A percentile compares a stretch with the other conserved stretches of the same genome.
phyloP scores from a whole-genome alignment of 1,140 invertebrate species.

The Steinernema feltiae region DNA sequence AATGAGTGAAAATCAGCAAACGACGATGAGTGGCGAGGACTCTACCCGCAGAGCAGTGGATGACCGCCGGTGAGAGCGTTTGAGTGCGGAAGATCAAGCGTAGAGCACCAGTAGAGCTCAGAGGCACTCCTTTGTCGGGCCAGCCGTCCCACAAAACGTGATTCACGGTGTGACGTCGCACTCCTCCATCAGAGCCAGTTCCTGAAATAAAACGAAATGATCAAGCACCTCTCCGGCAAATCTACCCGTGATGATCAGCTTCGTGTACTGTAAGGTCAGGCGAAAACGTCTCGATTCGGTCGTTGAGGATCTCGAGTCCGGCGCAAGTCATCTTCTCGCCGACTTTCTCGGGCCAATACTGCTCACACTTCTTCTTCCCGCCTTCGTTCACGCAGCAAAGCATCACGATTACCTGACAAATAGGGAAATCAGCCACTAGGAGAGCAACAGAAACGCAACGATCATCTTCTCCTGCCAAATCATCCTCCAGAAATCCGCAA shows the following conservation, averaged over 20 bases:
- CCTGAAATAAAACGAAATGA: constrained; percentile 25
- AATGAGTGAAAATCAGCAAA: not conserved
- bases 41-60: constrained; percentile 45
- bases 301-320: constrained; percentile 26
- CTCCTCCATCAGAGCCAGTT: constrained; percentile 27
- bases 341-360: constrained; percentile 36
- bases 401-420: constrained; percentile 26
- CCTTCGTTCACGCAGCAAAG: constrained; percentile 12
- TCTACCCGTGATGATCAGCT: constrained; percentile 33
- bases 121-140: constrained; percentile 45
- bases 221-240: too few relatives aligned
- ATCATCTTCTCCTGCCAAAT: constrained; percentile 23
- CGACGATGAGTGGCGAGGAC: not conserved
- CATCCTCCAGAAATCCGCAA: constrained; percentile 30
- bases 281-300: constrained; percentile 13
- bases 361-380: constrained; percentile 38
- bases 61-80: constrained; percentile 40
- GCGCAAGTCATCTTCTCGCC: constrained; percentile 28
- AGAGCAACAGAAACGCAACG: too few relatives aligned
- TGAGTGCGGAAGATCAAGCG: constrained; percentile 40
- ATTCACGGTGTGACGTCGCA: constrained; percentile 30
- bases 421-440: too few relatives aligned
- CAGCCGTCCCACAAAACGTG: constrained; percentile 41
- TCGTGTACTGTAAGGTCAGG: constrained; percentile 38
- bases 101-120: constrained; percentile 34